Evolutionary conservation across 2,797 vertebrate genomes (phyloP).

Genomic region (Melanogrammus aeglefinus): DNA sequence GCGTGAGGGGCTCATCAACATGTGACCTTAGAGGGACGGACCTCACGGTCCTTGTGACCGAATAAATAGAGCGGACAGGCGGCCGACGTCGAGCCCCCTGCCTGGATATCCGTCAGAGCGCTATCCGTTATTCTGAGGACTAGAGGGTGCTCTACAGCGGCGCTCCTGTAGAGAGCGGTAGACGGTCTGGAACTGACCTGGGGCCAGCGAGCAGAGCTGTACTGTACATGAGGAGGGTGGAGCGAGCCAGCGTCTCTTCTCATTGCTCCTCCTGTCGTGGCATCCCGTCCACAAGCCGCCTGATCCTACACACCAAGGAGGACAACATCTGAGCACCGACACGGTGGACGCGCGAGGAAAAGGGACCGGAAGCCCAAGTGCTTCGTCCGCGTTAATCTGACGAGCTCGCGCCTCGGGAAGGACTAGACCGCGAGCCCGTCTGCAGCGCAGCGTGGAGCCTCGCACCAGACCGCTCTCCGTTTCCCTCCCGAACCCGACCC

Average conservation of each 20-base stretch:
- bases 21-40: too few relatives aligned
- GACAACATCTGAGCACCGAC: not conserved
- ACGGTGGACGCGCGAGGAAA: slow-evolving; percentile 34
- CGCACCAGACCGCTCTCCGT: slow-evolving; percentile 54
- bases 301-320: too few relatives aligned
- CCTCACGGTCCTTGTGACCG: too few relatives aligned
- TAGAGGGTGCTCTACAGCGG: slow-evolving; percentile 57
- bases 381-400: slow-evolving; percentile 26
- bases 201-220: slow-evolving; percentile 38
- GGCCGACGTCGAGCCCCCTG: too few relatives aligned
- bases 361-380: not conserved
- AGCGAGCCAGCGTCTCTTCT: slow-evolving; percentile 72
- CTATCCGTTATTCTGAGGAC: not conserved
- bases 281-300: slow-evolving; percentile 30
- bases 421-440: slow-evolving; percentile 37
- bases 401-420: slow-evolving; percentile 46
- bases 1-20: too few relatives aligned
- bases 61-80: too few relatives aligned
- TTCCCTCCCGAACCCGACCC: slow-evolving; percentile 26
- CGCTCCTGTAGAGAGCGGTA: slow-evolving; percentile 79
- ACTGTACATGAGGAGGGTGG: slow-evolving; percentile 76
- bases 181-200: slow-evolving; percentile 64
- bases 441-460: slow-evolving; percentile 41
- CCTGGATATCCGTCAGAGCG: too few relatives aligned
- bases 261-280: slow-evolving; percentile 64